Evolutionary conservation across 2,888 invertebrate genomes (phyloP), one percentile per base, ranked within the genome.

Genomic region (Pterostichus madidus): DNA sequence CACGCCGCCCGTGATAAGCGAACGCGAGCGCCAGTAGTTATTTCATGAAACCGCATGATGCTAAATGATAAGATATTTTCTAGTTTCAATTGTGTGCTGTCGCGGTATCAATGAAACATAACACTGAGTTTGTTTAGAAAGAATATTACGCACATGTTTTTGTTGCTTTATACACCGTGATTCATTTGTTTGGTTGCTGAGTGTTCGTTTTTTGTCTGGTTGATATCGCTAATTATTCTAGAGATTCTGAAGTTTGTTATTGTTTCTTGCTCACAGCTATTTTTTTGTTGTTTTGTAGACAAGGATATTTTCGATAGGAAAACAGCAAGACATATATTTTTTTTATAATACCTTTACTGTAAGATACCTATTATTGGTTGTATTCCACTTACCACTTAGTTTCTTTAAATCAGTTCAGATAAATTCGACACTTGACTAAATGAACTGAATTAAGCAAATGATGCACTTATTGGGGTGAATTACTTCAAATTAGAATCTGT

Each of bases 1-100:
- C 44, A n/a, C 68, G 15, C 64, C n/a, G 64, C 35, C 32, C 32
- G 15, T 44, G 68, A 71, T 71, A 71, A 71, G 68, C 68, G 24
- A 39, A 71, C 15, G 44, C 17, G 44, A 68, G 44, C 44, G 15
- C 44, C n/a, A 17, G 15, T 68, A 44, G 68, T 68, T 68, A 68
- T 68, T 68, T 68, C 68, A 68, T 44, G 44, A 44, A 71, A 71
- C 68, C 17, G 68, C 68, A 71, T 17, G 68, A 71, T 71, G 68
- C 44, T 8, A 44, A 71, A 39, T 44, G 68, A 71, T 71, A 71
- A 71, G 44, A 71, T 71, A 71, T 15, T 44, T 71, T 71, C 17
- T 71, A 44, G 39, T 71, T 64, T 64, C 64, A 64, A 44, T 44
- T 71, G 44, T 44, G 44, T 11, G 7, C 68, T 71, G 44, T 64